A percentile compares a stretch with the other conserved stretches of the same genome.
Conservation (phyloP, 2,113 vertebrate species). For the Hippocampus zosterae region DNA sequence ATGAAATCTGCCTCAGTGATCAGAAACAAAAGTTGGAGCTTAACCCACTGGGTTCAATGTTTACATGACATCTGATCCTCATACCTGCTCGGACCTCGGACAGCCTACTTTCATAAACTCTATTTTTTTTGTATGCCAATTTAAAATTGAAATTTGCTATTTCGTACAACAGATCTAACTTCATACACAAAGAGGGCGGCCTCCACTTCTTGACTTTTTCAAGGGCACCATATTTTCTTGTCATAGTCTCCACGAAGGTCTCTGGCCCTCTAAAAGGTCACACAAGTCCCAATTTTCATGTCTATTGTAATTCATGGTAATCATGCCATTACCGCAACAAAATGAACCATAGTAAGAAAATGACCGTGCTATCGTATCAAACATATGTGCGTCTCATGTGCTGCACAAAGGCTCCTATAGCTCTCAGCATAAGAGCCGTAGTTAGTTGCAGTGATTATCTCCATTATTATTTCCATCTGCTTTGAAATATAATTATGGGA, state of each 20-base stretch:
- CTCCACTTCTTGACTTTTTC: background rate
- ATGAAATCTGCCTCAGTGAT: constrained; percentile 38
- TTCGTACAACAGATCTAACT: background rate
- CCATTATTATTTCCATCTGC: background rate
- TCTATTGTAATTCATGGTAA: background rate
- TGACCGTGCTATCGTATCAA: background rate
- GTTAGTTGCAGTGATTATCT: background rate
- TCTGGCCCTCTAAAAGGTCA: background rate
- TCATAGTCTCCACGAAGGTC: background rate
- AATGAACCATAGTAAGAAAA: background rate
- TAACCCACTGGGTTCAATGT: background rate
- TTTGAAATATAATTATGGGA: background rate
- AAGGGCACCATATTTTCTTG: background rate
- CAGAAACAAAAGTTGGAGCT: background rate
- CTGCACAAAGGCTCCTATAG: too few relatives aligned
- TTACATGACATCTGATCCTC: constrained; percentile 19
- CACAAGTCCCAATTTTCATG: background rate
- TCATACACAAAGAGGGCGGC: background rate
- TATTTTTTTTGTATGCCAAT: background rate
- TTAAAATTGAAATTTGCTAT: background rate
- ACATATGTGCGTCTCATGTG: background rate
- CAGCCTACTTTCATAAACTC: background rate
- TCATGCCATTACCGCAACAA: background rate
- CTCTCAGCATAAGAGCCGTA: background rate
- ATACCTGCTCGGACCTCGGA: constrained; percentile 1